A percentile compares a stretch with the other conserved stretches of the same genome.
These are phyloP conservation scores for Drosophila sulfurigaster DNA, from an alignment of 1,140 invertebrate genomes.

Conservation along the genomic window DNA sequence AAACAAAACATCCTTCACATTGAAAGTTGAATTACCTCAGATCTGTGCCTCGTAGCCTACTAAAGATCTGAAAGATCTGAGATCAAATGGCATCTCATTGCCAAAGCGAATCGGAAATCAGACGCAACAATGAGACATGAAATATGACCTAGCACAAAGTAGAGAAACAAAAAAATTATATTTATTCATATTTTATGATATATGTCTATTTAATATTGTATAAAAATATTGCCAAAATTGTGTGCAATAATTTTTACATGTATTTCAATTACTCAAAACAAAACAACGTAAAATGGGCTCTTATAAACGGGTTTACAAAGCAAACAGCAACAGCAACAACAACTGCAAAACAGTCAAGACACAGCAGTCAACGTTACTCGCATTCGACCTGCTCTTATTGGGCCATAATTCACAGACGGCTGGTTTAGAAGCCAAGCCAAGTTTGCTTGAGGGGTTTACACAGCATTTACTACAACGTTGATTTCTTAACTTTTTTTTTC, in stretches of 20 bases:
- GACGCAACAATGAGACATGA: conserved; percentile 56
- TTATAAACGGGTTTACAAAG: conserved; percentile 61
- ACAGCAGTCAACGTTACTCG: conserved; percentile 6
- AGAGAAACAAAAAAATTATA: conserved; percentile 22
- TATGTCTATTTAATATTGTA: conserved; percentile 34
- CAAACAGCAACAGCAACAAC: conserved; percentile 24
- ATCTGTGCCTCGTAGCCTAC: conserved; percentile 35
- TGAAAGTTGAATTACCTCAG: conserved; percentile 73
- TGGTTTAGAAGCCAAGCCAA: conserved; percentile 63
- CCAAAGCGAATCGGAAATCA: conserved; percentile 72
- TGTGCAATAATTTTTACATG: conserved; percentile 72
- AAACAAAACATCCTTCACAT: conserved; percentile 65
- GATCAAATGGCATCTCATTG: conserved; percentile 77
- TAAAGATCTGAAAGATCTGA: conserved; percentile 54
- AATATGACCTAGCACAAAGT: conserved; percentile 58
- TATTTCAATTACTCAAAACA: conserved; percentile 68
- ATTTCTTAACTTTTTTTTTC: conserved; percentile 55
- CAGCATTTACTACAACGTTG: conserved; percentile 19
- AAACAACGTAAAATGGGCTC: conserved; percentile 7
- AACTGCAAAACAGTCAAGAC: neutral
- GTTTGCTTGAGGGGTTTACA: conserved; percentile 46
- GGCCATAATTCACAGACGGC: conserved; percentile 77
- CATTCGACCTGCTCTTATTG: conserved; percentile 24
- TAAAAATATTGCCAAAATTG: conserved; percentile 65
- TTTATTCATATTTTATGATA: conserved; percentile 8